These are phyloP conservation scores for Nesospiza acunhae DNA, from an alignment of 2,113 vertebrate species.

Conservation along the genomic window DNA sequence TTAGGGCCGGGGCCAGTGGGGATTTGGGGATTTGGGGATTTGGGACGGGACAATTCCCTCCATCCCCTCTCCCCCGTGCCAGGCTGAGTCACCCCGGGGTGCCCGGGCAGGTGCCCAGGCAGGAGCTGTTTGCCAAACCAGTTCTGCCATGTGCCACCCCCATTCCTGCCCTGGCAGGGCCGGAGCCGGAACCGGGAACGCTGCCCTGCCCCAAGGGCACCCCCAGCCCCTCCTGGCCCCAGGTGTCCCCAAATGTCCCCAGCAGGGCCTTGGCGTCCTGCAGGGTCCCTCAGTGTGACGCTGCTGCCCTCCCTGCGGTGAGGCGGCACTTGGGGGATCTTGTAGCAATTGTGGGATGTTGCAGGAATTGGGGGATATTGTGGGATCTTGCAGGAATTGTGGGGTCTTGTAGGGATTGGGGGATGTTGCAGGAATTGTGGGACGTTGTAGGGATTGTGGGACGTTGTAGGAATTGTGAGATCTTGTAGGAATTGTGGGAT, in stretches of 20 bases:
- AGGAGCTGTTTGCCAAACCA: not conserved
- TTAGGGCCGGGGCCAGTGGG: rapidly evolving
- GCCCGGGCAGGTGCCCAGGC: not conserved
- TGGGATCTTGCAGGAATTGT: too few species aligned
- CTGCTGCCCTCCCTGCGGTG: not conserved
- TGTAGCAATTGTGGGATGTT: too few species aligned
- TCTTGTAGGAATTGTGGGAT: too few species aligned
- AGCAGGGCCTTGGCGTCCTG: rapidly evolving
- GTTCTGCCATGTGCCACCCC: not conserved
- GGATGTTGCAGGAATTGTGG: too few species aligned
- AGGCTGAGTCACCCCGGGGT: not conserved
- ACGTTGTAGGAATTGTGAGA: too few species aligned
- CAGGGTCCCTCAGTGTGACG: rapidly evolving
- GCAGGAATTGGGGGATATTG: too few species aligned
- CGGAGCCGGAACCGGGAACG: too few species aligned
- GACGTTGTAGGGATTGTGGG: too few species aligned
- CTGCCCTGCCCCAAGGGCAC: not conserved
- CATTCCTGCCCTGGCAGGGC: not conserved
- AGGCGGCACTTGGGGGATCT: too few species aligned
- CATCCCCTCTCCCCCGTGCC: not conserved
- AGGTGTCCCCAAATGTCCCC: not conserved
- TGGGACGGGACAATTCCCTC: not conserved
- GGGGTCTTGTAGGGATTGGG: too few species aligned
- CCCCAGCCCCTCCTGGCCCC: too few species aligned
- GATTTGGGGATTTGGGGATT: rapidly evolving